A percentile compares a stretch with the other conserved stretches of the same genome.
Evolutionary conservation across 2,888 invertebrate genomes (phyloP).

Genomic region (Anaspis maculata): DNA sequence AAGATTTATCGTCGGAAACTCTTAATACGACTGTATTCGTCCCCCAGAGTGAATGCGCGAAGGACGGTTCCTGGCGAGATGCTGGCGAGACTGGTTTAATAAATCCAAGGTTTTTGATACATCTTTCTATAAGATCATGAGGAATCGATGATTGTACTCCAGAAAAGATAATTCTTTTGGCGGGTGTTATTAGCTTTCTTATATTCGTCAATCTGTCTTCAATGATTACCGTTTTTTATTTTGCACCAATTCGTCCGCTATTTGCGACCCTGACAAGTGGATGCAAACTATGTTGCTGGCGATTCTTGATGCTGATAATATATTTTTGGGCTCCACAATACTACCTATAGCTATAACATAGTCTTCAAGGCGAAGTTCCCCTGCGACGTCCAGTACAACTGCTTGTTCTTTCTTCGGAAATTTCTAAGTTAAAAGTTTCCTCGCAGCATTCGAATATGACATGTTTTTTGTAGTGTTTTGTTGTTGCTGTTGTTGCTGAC

Average conservation of each 20-base stretch:
- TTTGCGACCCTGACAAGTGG: background rate
- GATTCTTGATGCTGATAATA: background rate
- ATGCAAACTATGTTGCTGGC: background rate
- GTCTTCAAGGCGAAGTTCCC: background rate
- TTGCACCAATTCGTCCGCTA: constrained; percentile 1
- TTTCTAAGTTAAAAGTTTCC: no score
- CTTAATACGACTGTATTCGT: constrained; percentile 15
- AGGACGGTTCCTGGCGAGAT: constrained; percentile 17
- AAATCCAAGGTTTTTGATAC: no score
- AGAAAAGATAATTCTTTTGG: constrained; percentile 21
- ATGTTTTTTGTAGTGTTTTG: no score
- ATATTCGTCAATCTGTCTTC: constrained; percentile 5
- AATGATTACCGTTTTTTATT: background rate
- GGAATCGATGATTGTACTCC: constrained; percentile 10
- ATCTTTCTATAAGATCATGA: constrained; percentile 2
- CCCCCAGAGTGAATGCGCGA: constrained; percentile 17
- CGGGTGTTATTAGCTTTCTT: constrained; percentile 16
- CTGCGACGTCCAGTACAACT: no score
- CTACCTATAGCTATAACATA: background rate
- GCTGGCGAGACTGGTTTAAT: no score
- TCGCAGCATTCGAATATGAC: no score
- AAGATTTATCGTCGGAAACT: constrained; percentile 21
- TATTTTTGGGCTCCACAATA: background rate
- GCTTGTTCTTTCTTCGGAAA: no score
- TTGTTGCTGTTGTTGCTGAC: no score